Percentiles rank a stretch among this genome's conserved stretches.
phyloP scores from a whole-genome alignment of 2,113 vertebrate species.

The Pterocles gutturalis region DNA sequence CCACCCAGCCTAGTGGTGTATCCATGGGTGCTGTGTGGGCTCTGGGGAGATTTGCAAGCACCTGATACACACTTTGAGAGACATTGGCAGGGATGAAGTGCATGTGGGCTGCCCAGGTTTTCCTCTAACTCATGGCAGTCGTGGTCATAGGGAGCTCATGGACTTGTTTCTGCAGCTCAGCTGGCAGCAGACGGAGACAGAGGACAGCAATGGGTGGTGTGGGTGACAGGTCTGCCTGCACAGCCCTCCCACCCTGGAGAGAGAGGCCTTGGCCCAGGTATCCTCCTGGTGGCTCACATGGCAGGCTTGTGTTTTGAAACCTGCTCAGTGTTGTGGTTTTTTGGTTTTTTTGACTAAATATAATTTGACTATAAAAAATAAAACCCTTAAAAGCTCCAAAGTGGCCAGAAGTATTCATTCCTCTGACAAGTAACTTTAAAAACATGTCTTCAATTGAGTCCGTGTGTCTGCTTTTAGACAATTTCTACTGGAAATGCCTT shows the following conservation, averaged over 20 bases:
- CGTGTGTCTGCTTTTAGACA: slow-evolving; percentile 51
- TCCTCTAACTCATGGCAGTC: neutral
- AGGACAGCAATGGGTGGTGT: neutral
- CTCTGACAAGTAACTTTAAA: slow-evolving; percentile 51
- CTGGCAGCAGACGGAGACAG: neutral
- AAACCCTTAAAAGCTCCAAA: slow-evolving; percentile 13
- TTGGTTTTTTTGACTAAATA: neutral
- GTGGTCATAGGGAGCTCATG: fast-evolving
- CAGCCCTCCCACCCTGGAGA: neutral
- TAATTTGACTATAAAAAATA: neutral
- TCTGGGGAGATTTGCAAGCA: neutral
- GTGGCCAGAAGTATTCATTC: slow-evolving; percentile 28
- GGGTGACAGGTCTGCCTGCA: neutral
- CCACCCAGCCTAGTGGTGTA: neutral
- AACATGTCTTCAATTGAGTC: slow-evolving; percentile 58
- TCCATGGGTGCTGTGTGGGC: neutral
- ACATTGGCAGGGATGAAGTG: neutral
- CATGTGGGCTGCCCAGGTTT: neutral
- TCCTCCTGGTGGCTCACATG: neutral
- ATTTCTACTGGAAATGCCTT: slow-evolving; percentile 48
- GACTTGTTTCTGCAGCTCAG: neutral
- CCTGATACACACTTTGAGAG: neutral
- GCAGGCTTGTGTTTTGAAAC: neutral
- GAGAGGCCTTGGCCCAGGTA: neutral
- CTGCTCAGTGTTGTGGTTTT: fast-evolving